Conservation (phyloP, 2,113 vertebrate species). For the Laticauda laticaudata region DNA sequence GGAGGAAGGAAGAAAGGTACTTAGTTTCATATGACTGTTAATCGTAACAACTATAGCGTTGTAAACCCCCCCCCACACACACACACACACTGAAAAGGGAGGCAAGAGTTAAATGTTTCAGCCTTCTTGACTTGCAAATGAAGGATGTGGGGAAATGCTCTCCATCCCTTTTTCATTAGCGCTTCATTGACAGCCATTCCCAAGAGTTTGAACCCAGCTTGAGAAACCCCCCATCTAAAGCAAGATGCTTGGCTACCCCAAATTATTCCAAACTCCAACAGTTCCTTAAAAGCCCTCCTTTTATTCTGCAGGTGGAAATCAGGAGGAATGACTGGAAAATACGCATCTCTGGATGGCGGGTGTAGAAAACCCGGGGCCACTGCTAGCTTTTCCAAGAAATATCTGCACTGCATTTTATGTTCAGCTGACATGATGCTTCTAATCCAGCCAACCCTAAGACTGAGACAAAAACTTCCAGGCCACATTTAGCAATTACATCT, state of each 20-base stretch:
- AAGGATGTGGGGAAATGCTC: neutral
- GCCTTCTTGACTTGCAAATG: slow-evolving; percentile 28
- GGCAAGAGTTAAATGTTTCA: neutral
- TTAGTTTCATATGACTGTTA: neutral
- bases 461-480: neutral
- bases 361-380: neutral
- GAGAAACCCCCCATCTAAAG: too few relatives aligned
- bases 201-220: neutral
- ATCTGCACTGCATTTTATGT: neutral
- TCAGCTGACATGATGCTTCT: neutral
- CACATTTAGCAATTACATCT: neutral
- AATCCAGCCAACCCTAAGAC: neutral
- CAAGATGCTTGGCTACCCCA: too few relatives aligned
- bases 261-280: too few relatives aligned
- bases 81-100: neutral
- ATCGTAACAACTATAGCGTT: neutral
- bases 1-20: neutral
- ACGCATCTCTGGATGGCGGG: neutral
- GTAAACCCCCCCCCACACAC: neutral
- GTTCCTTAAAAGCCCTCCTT: neutral
- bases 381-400: neutral
- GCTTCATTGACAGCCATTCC: neutral
- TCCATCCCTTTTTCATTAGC: slow-evolving; percentile 24
- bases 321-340: neutral
- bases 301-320: neutral